phyloP scores from a whole-genome alignment of 2,113 vertebrate genomes.

The Channa maculata region DNA sequence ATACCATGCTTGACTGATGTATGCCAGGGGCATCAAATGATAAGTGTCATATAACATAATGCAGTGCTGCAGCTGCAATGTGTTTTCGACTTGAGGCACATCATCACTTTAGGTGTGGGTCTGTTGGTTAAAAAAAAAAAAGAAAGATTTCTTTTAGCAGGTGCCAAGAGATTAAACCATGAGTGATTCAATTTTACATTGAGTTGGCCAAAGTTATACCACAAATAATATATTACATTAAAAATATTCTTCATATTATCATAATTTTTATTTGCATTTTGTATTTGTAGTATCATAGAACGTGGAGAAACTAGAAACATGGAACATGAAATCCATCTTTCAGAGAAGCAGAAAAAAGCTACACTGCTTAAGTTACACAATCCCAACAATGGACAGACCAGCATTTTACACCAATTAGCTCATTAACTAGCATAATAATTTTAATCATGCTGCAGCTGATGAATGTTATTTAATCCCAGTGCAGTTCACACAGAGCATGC shows the following conservation, averaged over 20 bases:
- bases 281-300: too few relatives aligned
- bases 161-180: background rate
- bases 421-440: background rate
- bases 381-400: background rate
- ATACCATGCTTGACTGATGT: background rate
- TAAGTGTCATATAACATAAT: slow-evolving; percentile 6
- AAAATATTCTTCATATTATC: too few relatives aligned
- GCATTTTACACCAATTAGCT: background rate
- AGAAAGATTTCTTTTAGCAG: background rate
- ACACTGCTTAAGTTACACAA: too few relatives aligned
- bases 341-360: too few relatives aligned
- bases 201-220: background rate
- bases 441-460: background rate
- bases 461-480: background rate
- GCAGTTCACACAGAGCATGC: background rate
- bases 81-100: slow-evolving; percentile 7
- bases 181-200: slow-evolving; percentile 4
- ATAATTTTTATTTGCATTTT: too few relatives aligned
- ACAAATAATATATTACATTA: background rate
- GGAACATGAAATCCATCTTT: too few relatives aligned
- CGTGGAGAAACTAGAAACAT: too few relatives aligned
- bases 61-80: background rate
- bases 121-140: slow-evolving; percentile 1
- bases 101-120: slow-evolving; percentile 31
- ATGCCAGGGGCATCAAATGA: background rate